Base-by-base conservation (phyloP, 2,888 invertebrate species). In the Rutpela maculata region DNA sequence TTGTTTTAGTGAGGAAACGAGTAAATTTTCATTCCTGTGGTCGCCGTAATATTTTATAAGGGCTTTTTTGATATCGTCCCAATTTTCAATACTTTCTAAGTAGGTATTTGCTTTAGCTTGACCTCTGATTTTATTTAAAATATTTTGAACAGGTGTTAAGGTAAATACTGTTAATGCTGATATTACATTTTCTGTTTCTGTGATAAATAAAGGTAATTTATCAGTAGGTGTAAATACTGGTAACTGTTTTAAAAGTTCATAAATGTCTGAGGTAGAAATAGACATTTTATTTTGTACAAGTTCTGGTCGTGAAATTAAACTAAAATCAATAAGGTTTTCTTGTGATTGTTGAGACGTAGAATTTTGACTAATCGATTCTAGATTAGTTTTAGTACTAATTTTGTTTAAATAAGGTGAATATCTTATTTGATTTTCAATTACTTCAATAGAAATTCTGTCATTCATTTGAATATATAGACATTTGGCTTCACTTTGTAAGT, bases 181-280 rank as follows among this genome's bases (percentile, higher is more conserved):
- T 68, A 22, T 17, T 56, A 18, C 4, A 6, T 18, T 12, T 9
- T 68, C n/a, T 68, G 55, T 56, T 26, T 15, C 17, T 56, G 50
- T 5, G 5, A 69, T 69, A 31, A 69, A 69, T n/a, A 55, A 9
- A 1, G 68, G 35, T 17, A 69, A 35, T 57, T 69, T 69, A 57
- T 69, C 68, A 26, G 31, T 69, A 4, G 4, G 68, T 17, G 6
- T 15, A 11, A 57, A 69, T 56, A 31, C 12, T 17, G 57, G 68
- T 17, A 69, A n/a, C 0, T 26, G 56, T 26, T 57, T 57, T 22
- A 69, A 26, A 0, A 69, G 12, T 57, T 26, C n/a, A 0, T 31
- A 56, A 5, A 69, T 26, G 7, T 57, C 68, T 26, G 4, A 26
- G 22, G 22, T 26, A 26, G 22, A 26, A 26, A 26, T 26, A 26